Conservation (phyloP, 2,888 invertebrate genomes). For the Sipha maydis region DNA sequence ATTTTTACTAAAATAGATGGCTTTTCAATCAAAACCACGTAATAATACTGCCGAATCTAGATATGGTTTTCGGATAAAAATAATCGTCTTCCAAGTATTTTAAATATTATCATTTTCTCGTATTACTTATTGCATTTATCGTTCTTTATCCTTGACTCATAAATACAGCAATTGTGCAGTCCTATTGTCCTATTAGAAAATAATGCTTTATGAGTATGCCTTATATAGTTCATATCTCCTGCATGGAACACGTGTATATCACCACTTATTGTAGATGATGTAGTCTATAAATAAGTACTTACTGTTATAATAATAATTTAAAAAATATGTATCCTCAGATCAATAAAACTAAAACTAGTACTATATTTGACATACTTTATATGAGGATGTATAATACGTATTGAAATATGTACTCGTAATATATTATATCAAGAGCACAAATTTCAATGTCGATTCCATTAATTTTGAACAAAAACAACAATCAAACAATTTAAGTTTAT, state of each 20-base stretch:
- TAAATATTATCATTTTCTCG: not conserved
- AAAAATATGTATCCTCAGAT: not conserved
- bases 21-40: conserved; percentile 20
- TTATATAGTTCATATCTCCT: conserved; percentile 14
- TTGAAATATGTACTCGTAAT: no score
- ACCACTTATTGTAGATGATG: not conserved
- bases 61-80: conserved; percentile 15
- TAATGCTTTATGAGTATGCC: not conserved
- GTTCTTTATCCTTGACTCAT: conserved; percentile 33
- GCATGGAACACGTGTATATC: conserved; percentile 20
- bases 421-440: not conserved
- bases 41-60: not conserved
- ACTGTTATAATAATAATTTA: not conserved
- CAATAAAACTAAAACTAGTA: not conserved
- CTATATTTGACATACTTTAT: not conserved
- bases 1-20: conserved; percentile 25
- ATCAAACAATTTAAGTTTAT: not conserved
- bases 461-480: not conserved
- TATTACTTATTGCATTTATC: not conserved
- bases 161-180: not conserved
- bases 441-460: not conserved
- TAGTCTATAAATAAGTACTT: not conserved
- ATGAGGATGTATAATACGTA: not conserved
- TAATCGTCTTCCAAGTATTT: conserved; percentile 26
- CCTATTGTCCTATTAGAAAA: not conserved